Evolutionary conservation across 2,888 invertebrate species (phyloP).

Genomic region (Pristionchus entomophagus): DNA sequence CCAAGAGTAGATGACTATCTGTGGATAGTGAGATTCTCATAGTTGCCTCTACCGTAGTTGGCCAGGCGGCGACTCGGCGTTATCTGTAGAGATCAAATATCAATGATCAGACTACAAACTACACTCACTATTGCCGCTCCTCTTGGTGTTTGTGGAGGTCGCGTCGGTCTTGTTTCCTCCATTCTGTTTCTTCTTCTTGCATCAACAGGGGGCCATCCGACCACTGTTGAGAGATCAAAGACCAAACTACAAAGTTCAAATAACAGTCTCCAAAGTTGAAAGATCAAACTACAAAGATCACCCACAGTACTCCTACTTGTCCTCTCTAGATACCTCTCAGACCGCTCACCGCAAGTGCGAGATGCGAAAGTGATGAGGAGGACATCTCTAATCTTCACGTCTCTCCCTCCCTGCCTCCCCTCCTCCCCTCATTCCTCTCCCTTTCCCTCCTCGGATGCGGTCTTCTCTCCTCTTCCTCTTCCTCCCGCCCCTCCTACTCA

Average conservation of each 20-base stretch:
- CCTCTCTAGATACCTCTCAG: background rate
- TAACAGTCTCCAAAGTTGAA: background rate
- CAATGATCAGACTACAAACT: background rate
- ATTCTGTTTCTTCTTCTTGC: background rate
- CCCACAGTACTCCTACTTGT: background rate
- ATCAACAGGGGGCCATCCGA: constrained; percentile 24
- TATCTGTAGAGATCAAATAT: background rate
- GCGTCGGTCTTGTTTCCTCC: background rate
- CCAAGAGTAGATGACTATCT: background rate
- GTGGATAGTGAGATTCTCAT: constrained; percentile 16
- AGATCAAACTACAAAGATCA: background rate
- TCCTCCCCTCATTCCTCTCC: background rate
- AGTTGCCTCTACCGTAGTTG: background rate
- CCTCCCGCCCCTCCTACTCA: background rate
- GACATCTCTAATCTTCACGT: background rate
- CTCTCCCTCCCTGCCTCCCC: background rate
- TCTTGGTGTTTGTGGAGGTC: constrained; percentile 1
- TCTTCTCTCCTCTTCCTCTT: background rate
- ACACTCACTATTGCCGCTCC: background rate
- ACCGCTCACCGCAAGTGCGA: background rate
- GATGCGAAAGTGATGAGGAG: background rate
- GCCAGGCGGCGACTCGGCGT: background rate
- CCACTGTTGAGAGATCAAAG: background rate
- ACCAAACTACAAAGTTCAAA: background rate
- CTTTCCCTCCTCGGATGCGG: background rate